These are phyloP conservation scores for Pseudochaenichthys georgianus DNA, from an alignment of 2,797 vertebrate genomes.

Conservation along the genomic window DNA sequence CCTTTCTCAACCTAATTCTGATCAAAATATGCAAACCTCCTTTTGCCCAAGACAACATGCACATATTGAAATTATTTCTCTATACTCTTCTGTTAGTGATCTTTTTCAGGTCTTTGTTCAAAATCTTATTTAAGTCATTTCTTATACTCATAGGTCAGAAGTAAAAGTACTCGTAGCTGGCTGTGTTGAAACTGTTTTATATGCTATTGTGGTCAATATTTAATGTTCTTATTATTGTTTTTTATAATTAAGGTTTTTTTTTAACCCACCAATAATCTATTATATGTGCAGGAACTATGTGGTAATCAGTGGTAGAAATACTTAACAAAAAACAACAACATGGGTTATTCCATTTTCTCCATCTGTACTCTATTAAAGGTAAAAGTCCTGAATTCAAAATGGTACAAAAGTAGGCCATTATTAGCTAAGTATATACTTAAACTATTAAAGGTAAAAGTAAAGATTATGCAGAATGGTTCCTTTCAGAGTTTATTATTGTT, in stretches of 20 bases:
- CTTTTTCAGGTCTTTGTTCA: not conserved
- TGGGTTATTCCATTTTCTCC: too few species aligned
- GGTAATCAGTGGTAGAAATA: not conserved
- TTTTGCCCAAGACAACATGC: not conserved
- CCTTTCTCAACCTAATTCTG: not conserved
- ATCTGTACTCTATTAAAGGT: too few species aligned
- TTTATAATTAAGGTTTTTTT: too few species aligned
- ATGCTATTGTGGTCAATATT: not conserved
- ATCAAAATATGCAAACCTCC: not conserved
- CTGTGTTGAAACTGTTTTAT: not conserved
- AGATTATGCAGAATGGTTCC: too few species aligned
- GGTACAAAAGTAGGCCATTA: too few species aligned
- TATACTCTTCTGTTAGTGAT: not conserved
- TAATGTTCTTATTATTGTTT: too few species aligned
- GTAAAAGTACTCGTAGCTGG: not conserved
- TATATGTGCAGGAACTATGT: not conserved
- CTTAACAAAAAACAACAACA: too few species aligned
- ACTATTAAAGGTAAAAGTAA: too few species aligned
- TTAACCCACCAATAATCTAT: not conserved
- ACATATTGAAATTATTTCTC: not conserved
- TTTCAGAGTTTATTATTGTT: too few species aligned
- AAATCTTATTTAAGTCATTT: not conserved
- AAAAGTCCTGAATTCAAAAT: too few species aligned
- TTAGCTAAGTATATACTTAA: too few species aligned
- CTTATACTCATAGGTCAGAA: not conserved